Evolutionary conservation across 64 coral and sea anemone species (phyloP), one percentile per base, ranked within the genome.

Genomic region (Montipora capricornis): DNA sequence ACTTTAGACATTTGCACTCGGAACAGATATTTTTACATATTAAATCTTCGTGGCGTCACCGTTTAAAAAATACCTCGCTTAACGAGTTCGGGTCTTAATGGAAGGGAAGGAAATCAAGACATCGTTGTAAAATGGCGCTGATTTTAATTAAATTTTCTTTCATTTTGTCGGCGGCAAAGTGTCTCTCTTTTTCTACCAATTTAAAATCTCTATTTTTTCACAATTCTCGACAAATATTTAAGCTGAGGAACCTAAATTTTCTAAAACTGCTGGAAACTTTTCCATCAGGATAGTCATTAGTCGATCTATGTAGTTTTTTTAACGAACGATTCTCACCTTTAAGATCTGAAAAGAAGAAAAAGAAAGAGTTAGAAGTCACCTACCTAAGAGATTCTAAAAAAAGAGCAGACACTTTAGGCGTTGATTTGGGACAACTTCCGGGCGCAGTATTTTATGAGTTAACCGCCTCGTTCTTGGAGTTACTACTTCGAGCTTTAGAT

Each of bases 251-350:
- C 4, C 66, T 51, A 73, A 70, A 73, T 93, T 77, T 93, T 93
- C 92, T 49, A 93, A 50, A 55, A 93, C 46, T 19, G 74, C 45
- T 48, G 92, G 92, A 45, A 76, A 93, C 19, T 80, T 93, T 37
- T 93, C 84, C 92, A 93, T 93, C 14, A 93, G 16, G 4, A 77
- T 11, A 49, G 81, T 68, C 92, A 93, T 93, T 61, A 93, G 51
- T 45, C 19, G 19, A 80, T 93, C 92, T 79, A 93, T 93, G 68
- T 93, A 93, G 5, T 80, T 52, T 20, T 20, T 93, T 87, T 44
- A 93, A 22, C 12, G 83, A 77, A 12, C 87, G 73, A 67, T 93
- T 93, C 73, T 88, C 83, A 20, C n/a, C 92, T n/a, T 58, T 62
- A 51, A 93, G 70, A 68, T 88, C 92, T 93, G 51, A 46, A 86